A percentile compares a stretch with the other conserved stretches of the same genome.
phyloP scores from a whole-genome alignment of 2,888 invertebrate genomes.

The Tetragonula carbonaria region DNA sequence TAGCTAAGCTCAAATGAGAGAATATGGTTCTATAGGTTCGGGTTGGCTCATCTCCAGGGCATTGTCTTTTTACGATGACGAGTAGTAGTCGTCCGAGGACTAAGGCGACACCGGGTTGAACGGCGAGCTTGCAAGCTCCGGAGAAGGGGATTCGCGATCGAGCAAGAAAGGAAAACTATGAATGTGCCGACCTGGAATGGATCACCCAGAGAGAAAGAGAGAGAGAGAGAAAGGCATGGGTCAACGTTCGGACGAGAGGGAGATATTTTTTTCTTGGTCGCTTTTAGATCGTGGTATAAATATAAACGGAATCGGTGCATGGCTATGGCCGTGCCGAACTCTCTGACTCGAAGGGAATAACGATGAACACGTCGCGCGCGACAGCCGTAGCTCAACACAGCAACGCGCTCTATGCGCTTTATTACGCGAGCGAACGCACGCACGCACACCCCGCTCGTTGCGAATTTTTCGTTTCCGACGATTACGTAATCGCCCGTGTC shows the following conservation, averaged over 20 bases:
- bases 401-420: neutral
- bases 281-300: slow-evolving; percentile 57
- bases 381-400: neutral
- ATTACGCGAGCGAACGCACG: neutral
- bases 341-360: slow-evolving; percentile 44
- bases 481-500: slow-evolving; percentile 24
- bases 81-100: slow-evolving; percentile 37
- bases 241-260: slow-evolving; percentile 59
- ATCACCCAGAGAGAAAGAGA: slow-evolving; percentile 2
- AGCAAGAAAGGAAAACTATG: slow-evolving; percentile 44
- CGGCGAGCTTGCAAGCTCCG: slow-evolving; percentile 25
- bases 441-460: neutral
- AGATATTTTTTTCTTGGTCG: slow-evolving; percentile 42
- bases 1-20: slow-evolving; percentile 34
- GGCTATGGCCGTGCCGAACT: slow-evolving; percentile 20
- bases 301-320: slow-evolving; percentile 38
- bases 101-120: slow-evolving; percentile 23
- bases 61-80: slow-evolving; percentile 69
- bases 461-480: neutral
- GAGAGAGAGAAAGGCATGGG: slow-evolving; percentile 22
- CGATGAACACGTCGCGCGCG: slow-evolving; percentile 8
- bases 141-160: slow-evolving; percentile 35
- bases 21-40: slow-evolving; percentile 19
- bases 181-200: slow-evolving; percentile 52
- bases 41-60: slow-evolving; percentile 71